Base-by-base conservation (phyloP, 2,888 invertebrate species). In the Phania funesta region DNA sequence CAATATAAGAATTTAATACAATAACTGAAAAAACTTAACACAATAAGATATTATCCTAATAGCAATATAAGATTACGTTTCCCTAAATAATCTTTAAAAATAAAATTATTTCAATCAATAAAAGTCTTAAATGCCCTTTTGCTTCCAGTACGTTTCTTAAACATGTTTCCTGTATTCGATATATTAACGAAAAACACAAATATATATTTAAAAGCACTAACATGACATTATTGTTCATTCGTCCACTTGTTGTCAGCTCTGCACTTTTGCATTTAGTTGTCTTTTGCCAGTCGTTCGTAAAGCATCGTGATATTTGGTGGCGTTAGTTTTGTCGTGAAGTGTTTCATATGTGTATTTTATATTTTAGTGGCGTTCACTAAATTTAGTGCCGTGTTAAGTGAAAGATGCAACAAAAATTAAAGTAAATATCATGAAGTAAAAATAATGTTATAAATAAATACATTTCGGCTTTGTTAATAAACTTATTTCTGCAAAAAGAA, bases 221-320 rank as follows among this genome's bases (percentile, higher is more conserved):
- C 13, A n/a, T 62, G 46, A 13, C 54, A 56, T n/a, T 8, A 20
- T 26, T 46, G 18, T 75, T 29, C 58, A 50, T 29, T 58, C 58
- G 32, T 75, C 70, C 78, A 78, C 78, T 71, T 78, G 78, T 79
- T 79, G 65, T 67, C 73, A 50, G 58, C 58, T 65, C 60, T 24
- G 50, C 58, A 60, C 74, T 67, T 65, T 56, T 64, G 18, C 38
- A 54, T 67, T 74, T 44, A 79, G 79, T 79, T 79, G 54, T 62
- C 50, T 74, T 67, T 73, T 60, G 62, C 50, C 67, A 54, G 38
- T 68, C 46, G 26, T 73, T 79, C 67, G 79, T 79, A 35, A 24
- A 35, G 41, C 67, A 67, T 74, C 29, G 16, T n/a, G n/a, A 29
- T 24, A 35, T 4, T 24, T 67, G 73, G 54, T 0, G n/a, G n/a